These are phyloP conservation scores for Procavia capensis DNA, from an alignment of 2,113 vertebrate species.

Conservation along the genomic window DNA sequence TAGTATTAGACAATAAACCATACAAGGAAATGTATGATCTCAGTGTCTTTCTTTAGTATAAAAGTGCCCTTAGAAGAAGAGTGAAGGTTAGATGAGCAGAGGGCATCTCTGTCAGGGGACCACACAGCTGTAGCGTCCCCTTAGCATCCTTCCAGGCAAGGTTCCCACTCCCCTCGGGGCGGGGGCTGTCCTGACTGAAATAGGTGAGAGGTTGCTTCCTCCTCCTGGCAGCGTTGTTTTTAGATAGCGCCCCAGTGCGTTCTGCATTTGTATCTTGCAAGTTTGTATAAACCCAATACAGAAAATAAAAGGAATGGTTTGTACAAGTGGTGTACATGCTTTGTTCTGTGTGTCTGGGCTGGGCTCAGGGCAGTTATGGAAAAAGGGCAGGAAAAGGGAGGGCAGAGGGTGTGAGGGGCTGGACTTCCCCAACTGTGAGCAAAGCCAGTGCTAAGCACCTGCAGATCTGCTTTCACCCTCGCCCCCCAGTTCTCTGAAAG, in stretches of 20 bases:
- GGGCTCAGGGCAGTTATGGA: background rate
- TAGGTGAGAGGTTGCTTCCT: background rate
- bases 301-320: slow-evolving; percentile 64
- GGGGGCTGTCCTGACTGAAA: background rate
- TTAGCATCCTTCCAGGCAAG: slow-evolving; percentile 45
- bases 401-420: background rate
- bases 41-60: slow-evolving; percentile 77
- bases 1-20: slow-evolving; percentile 88
- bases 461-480: accelerated
- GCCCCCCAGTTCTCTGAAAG: background rate
- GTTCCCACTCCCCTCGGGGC: background rate
- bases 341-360: background rate
- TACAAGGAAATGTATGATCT: slow-evolving; percentile 73
- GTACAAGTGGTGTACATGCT: slow-evolving; percentile 8
- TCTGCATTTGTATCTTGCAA: slow-evolving; percentile 55
- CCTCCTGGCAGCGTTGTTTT: background rate
- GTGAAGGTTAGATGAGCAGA: background rate
- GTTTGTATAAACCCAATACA: slow-evolving; percentile 58
- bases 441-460: background rate
- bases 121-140: background rate
- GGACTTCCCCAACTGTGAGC: background rate
- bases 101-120: background rate
- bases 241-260: background rate
- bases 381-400: background rate
- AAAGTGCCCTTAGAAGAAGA: slow-evolving; percentile 66